Conservation (phyloP, 2,113 vertebrate species). For the Megaceryle torquata region DNA sequence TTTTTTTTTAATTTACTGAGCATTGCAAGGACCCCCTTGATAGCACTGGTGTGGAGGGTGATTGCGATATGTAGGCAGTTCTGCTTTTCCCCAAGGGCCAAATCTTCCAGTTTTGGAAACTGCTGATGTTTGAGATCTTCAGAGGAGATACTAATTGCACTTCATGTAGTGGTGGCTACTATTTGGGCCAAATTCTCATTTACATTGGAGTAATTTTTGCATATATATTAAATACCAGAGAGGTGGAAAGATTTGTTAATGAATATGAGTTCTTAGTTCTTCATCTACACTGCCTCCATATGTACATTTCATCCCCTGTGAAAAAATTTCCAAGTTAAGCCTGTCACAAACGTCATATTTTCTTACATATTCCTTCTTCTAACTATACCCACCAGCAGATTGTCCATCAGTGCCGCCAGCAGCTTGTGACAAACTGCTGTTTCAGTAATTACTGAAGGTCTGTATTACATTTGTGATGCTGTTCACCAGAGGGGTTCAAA, state of each 20-base stretch:
- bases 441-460: constrained; percentile 43
- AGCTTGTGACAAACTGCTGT: constrained; percentile 46
- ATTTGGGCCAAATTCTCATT: neutral
- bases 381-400: neutral
- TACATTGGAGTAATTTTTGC: neutral
- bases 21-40: neutral
- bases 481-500: constrained; percentile 18
- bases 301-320: neutral
- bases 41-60: neutral
- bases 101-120: neutral
- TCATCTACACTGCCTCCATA: neutral
- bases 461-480: constrained; percentile 21
- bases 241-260: neutral
- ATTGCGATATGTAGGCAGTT: neutral
- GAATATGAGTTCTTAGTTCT: neutral
- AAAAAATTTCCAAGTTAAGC: neutral
- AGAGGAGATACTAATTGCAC: neutral
- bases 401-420: constrained; percentile 24
- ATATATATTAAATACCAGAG: neutral
- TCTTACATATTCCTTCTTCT: constrained; percentile 4
- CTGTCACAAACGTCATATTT: neutral
- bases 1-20: neutral
- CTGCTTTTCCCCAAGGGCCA: neutral
- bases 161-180: neutral
- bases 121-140: neutral